phyloP scores from a whole-genome alignment of 2,888 invertebrate genomes.

The Galeopsomyia nigrocyanea region DNA sequence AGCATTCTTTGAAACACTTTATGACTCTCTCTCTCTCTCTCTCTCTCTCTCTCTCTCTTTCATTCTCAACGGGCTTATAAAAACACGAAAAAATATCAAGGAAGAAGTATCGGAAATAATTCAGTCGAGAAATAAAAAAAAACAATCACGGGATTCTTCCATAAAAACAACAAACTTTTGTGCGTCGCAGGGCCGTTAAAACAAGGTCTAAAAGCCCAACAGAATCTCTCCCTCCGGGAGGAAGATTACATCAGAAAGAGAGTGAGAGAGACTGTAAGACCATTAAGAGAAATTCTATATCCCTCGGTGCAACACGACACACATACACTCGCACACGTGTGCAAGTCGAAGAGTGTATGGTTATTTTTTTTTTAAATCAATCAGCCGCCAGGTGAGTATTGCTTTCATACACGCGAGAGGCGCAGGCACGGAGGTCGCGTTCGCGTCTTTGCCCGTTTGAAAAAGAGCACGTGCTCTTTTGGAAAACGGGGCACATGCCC shows the following conservation, averaged over 20 bases:
- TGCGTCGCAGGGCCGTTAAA: background rate
- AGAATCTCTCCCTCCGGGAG: background rate
- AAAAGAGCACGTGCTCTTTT: too few species aligned
- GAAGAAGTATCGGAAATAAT: constrained; percentile 21
- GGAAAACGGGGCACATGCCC: too few species aligned
- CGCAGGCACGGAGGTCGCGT: too few species aligned
- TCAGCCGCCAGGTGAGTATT: too few species aligned
- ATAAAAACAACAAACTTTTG: background rate
- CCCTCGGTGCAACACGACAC: too few species aligned
- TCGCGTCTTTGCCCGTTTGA: too few species aligned
- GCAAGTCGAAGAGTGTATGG: too few species aligned
- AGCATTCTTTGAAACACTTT: constrained; percentile 17
- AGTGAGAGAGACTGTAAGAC: background rate
- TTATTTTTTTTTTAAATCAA: too few species aligned
- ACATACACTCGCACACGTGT: too few species aligned
- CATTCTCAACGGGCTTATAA: background rate
- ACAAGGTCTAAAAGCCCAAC: background rate
- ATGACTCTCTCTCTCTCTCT: constrained; percentile 1
- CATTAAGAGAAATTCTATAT: too few species aligned
- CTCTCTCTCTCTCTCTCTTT: constrained; percentile 1
- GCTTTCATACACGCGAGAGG: too few species aligned
- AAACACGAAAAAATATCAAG: background rate
- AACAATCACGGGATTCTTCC: background rate
- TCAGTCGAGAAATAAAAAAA: background rate
- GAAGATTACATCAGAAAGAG: background rate